phyloP scores from a whole-genome alignment of 2,797 vertebrate genomes.

The Tarsius wallacei region DNA sequence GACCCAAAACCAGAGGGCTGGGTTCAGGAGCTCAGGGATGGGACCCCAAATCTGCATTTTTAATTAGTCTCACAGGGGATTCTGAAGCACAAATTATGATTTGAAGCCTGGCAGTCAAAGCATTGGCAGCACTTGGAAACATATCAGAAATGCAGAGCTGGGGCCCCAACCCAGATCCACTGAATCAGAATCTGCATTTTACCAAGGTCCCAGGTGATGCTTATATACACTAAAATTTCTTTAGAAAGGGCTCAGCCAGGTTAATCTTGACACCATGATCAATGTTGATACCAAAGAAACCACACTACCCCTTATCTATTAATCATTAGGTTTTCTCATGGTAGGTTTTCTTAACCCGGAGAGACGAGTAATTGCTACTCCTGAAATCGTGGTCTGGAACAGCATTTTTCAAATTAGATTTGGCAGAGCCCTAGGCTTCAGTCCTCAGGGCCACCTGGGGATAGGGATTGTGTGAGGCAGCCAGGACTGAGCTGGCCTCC shows the following conservation, averaged over 20 bases:
- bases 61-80: not conserved
- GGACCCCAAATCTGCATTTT: not conserved
- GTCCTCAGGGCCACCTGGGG: conserved; percentile 1
- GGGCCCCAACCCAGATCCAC: not conserved
- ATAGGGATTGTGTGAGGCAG: not conserved
- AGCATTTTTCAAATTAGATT: not conserved
- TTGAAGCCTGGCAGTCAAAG: not conserved
- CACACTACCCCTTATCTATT: not conserved
- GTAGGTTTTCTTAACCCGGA: not conserved
- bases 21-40: not conserved
- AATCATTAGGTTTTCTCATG: not conserved
- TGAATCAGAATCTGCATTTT: not conserved
- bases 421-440: not conserved
- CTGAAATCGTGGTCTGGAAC: not conserved
- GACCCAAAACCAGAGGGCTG: not conserved
- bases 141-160: not conserved
- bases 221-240: not conserved
- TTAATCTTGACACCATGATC: not conserved
- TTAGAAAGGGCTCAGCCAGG: not conserved
- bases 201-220: not conserved
- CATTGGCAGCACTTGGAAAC: not conserved
- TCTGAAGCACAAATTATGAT: not conserved
- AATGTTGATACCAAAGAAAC: not conserved
- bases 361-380: not conserved
- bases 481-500: conserved; percentile 4